These are phyloP conservation scores for Elgaria multicarinata DNA, from an alignment of 2,113 vertebrate genomes.

Conservation along the genomic window DNA sequence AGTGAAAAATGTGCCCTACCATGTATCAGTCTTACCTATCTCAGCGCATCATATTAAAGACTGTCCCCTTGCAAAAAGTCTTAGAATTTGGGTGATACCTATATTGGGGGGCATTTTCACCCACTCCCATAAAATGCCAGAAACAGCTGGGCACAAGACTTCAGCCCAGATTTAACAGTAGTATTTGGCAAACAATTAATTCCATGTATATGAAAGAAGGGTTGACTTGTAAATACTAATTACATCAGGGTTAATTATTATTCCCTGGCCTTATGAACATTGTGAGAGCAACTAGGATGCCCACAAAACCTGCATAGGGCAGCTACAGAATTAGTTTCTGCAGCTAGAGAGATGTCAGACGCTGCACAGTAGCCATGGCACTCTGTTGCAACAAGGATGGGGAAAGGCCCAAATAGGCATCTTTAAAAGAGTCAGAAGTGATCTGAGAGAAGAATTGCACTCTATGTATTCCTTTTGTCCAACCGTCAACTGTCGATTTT, in stretches of 20 bases:
- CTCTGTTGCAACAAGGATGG: neutral
- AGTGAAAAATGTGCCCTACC: too few species aligned
- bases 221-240: neutral
- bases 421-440: neutral
- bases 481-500: neutral
- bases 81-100: too few species aligned
- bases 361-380: neutral
- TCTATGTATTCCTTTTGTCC: neutral
- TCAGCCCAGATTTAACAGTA: neutral
- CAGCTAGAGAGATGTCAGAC: neutral
- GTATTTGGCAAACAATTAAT: neutral
- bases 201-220: neutral
- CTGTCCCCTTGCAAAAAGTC: too few species aligned
- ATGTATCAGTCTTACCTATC: neutral
- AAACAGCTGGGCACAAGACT: too few species aligned
- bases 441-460: neutral
- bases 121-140: too few species aligned
- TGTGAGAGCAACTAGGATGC: neutral
- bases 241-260: neutral
- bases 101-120: too few species aligned
- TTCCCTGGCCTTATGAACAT: neutral
- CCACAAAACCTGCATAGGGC: neutral
- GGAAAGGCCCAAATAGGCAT: neutral
- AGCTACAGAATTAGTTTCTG: neutral
- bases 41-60: too few species aligned